A percentile compares a stretch with the other conserved stretches of the same genome.
Conservation (phyloP, 2,888 invertebrate genomes). For the Asteroscopus sphinx region DNA sequence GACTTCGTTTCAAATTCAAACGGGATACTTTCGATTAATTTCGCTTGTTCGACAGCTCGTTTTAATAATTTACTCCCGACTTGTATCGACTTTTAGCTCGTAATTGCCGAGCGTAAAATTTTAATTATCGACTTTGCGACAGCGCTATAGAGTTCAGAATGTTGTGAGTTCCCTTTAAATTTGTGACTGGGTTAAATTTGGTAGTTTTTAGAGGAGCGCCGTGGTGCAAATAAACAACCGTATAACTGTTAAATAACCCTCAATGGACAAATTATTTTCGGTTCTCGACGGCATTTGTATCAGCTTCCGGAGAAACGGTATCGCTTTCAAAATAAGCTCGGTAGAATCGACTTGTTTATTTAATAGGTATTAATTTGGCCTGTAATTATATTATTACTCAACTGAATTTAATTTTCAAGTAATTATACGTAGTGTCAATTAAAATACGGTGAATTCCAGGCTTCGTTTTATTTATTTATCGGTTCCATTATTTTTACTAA, state of each 20-base stretch:
- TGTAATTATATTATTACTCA: slow-evolving; percentile 63
- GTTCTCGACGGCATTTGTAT: slow-evolving; percentile 67
- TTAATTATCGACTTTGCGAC: slow-evolving; percentile 61
- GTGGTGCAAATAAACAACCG: slow-evolving; percentile 76
- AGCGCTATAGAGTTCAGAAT: slow-evolving; percentile 60
- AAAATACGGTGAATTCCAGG: slow-evolving; percentile 28
- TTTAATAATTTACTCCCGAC: slow-evolving; percentile 79
- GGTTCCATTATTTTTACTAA: too few species aligned
- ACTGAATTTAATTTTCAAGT: slow-evolving; percentile 43
- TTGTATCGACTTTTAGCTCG: slow-evolving; percentile 61
- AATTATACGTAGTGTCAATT: slow-evolving; percentile 46
- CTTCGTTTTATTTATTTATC: slow-evolving; percentile 19
- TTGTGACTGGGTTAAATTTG: slow-evolving; percentile 58
- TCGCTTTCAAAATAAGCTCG: slow-evolving; percentile 60
- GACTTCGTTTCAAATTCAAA: slow-evolving; percentile 73
- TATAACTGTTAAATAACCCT: slow-evolving; percentile 74
- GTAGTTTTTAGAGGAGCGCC: slow-evolving; percentile 64
- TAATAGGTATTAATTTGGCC: slow-evolving; percentile 65
- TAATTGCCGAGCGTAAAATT: slow-evolving; percentile 58
- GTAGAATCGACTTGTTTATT: slow-evolving; percentile 61
- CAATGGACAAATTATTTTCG: slow-evolving; percentile 76
- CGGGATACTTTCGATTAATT: slow-evolving; percentile 83
- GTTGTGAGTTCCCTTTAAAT: slow-evolving; percentile 42
- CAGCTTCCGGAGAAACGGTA: slow-evolving; percentile 55
- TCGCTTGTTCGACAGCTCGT: slow-evolving; percentile 77